Evolutionary conservation across 2,797 vertebrate species (phyloP), one percentile per base, ranked within the genome.

Genomic region (Syngnathus acus): DNA sequence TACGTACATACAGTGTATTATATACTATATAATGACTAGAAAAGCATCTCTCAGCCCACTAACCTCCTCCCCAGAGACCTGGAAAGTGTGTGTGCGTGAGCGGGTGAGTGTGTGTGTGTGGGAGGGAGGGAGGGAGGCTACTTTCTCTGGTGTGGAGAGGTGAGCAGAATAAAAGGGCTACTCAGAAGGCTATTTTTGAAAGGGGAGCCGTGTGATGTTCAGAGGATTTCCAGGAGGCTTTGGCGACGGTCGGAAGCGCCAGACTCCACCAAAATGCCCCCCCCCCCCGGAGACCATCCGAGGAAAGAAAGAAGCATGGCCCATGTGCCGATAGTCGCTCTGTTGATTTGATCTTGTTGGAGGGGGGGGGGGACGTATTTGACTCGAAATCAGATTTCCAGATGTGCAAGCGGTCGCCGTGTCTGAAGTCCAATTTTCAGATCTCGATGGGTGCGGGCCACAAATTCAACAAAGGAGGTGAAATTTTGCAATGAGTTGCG

Each of bases 201-300:
- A 48, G 47, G 62, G 65, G 26, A 43, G 62, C 38, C 10, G 19
- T 21, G 37, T n/a, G 48, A 38, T 65, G 51, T 72, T 75, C 65
- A 68, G 66, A 63, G 72, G 64, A 67, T 70, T 71, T 65, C 45
- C 64, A 73, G 21, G 8, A 69, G 70, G 61, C 2, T 5, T 55
- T 68, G 72, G 16, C 68, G 67, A 48, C 65, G 45, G 61, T 68
- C 73, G 62, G 47, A 54, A 57, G 16, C 61, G 72, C 66, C 60
- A 70, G 58, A 72, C 70, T 64, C 62, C 42, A 61, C 16, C 55
- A 65, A 64, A 65, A 43, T 45, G 21, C 54, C 54, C n/a, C n/a
- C n/a, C n/a, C n/a, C n/a, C n/a, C n/a, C 17, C 1, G 10, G 23
- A 32, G 54, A 32, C 11, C 54, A 2, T 57, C 54, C 9, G 54